Base-by-base conservation (phyloP, 2,888 invertebrate genomes). In the Patella depressa region DNA sequence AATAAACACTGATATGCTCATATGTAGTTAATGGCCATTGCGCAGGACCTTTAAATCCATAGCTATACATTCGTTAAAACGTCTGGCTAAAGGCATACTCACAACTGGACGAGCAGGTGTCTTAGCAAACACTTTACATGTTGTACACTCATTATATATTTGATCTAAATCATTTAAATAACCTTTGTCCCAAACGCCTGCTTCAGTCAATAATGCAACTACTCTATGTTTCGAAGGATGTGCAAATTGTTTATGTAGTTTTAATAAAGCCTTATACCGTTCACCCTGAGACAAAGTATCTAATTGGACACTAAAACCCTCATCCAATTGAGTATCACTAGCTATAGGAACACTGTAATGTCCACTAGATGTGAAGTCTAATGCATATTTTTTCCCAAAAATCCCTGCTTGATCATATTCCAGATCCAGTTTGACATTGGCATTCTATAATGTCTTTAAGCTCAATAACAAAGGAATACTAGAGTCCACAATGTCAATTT, bases 391-490 rank as follows among this genome's bases (percentile, higher is more conserved):
- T 24, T 24, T 24, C 1, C 24, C 24, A 24, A 24, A 24, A 24
- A 24, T 65, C n/a, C 19, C 65, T 1, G 65, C 65, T 65, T 65
- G 19, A 65, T 65, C 65, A 65, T 65, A 7, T 24, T 65, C 65
- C n/a, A n/a, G 65, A 65, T 65, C n/a, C n/a, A 65, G 17, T 65
- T n/a, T 65, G 24, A 19, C n/a, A n/a, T n/a, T 65, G 65, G 65
- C 65, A 65, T 2, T 65, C 24, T 65, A 19, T 5, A n/a, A 65
- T 19, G 65, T 19, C 24, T 65, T 65, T 65, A 65, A 65, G 24
- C n/a, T 65, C 12, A 65, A 65, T 65, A 65, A 19, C 2, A 65
- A 65, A 65, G 65, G 65, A n/a, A 65, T 65, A n/a, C 24, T 65
- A 24, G 65, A 65, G 24, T 65, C 65, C n/a, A 65, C 65, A 19